Conservation (phyloP, 2,888 invertebrate species). For the Ecliptopera silaceata region DNA sequence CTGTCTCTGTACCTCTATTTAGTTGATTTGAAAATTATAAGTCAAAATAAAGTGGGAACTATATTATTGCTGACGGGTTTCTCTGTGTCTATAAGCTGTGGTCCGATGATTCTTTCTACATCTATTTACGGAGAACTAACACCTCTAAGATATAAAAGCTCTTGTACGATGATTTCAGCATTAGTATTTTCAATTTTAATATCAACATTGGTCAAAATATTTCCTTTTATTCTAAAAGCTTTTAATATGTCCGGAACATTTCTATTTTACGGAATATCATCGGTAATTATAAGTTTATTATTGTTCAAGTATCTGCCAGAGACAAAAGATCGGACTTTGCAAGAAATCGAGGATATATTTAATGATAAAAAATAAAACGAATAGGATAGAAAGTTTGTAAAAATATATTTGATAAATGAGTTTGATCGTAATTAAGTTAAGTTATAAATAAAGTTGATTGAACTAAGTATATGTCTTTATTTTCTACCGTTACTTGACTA, state of each 20-base stretch:
- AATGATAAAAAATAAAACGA: constrained; percentile 20
- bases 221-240: constrained; percentile 38
- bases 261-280: constrained; percentile 40
- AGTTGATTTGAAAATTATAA: constrained; percentile 36
- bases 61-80: constrained; percentile 40
- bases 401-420: neutral
- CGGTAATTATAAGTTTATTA: constrained; percentile 32
- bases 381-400: neutral
- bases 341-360: constrained; percentile 39
- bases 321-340: constrained; percentile 43
- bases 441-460: too few species aligned
- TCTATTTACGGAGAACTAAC: constrained; percentile 45
- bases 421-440: too few species aligned
- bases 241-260: constrained; percentile 44
- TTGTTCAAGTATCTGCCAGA: constrained; percentile 45
- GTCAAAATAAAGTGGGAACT: constrained; percentile 40
- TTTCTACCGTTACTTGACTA: too few species aligned
- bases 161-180: constrained; percentile 34
- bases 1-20: constrained; percentile 50
- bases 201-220: constrained; percentile 41
- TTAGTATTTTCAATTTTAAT: constrained; percentile 28
- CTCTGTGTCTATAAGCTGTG: constrained; percentile 50
- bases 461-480: too few species aligned
- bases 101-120: constrained; percentile 46
- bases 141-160: constrained; percentile 37